A percentile compares a stretch with the other conserved stretches of the same genome.
Evolutionary conservation across 1,140 invertebrate genomes (phyloP).

Genomic region (Trachelipus rathkii): DNA sequence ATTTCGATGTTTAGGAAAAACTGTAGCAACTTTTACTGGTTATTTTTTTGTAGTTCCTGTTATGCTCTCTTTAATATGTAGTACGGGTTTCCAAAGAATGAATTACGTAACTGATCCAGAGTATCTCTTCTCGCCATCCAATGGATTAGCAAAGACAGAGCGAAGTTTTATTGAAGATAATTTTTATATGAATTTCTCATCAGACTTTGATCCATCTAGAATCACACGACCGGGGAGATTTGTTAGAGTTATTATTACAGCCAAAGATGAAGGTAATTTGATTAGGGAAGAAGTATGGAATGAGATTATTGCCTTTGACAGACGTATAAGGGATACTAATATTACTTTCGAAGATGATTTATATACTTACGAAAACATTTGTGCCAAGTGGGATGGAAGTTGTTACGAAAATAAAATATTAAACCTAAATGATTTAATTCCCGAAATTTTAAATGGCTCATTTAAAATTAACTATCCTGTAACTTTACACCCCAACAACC

Average conservation of each 20-base stretch:
- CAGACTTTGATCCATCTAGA: constrained; percentile 74
- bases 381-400: constrained; percentile 73
- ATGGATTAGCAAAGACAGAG: constrained; percentile 68
- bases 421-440: constrained; percentile 71
- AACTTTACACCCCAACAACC: constrained; percentile 67
- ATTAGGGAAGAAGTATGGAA: constrained; percentile 70
- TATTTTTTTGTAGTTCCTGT: constrained; percentile 85
- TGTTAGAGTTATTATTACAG: constrained; percentile 69
- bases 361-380: constrained; percentile 72
- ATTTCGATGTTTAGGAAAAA: constrained; percentile 73
- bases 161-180: constrained; percentile 72
- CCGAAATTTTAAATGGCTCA: constrained; percentile 67
- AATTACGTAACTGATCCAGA: constrained; percentile 87
- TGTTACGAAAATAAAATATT: constrained; percentile 83
- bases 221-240: constrained; percentile 77
- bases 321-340: constrained; percentile 70
- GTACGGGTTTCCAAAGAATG: constrained; percentile 74
- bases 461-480: constrained; percentile 79
- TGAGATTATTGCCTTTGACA: constrained; percentile 70
- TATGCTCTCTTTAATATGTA: constrained; percentile 70
- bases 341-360: constrained; percentile 61
- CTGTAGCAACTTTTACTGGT: constrained; percentile 75
- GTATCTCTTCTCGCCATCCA: constrained; percentile 82
- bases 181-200: constrained; percentile 84
- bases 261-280: constrained; percentile 77